Evolutionary conservation across 1,140 invertebrate genomes (phyloP).

Genomic region (Drosophila tani): DNA sequence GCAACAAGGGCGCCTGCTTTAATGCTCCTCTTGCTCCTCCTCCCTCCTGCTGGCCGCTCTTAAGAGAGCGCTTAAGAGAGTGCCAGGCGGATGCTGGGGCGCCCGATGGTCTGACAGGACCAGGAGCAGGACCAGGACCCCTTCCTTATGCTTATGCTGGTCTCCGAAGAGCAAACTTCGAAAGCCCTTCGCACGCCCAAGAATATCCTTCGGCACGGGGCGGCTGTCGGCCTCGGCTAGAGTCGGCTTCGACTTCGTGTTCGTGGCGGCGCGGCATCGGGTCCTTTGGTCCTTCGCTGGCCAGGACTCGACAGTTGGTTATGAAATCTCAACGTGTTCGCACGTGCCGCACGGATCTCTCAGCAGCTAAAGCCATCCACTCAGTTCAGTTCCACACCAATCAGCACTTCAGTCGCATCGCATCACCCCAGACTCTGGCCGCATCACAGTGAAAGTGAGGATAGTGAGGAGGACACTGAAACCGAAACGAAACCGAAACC

Average conservation of each 20-base stretch:
- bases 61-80: slow-evolving; percentile 50
- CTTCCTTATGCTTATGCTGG: neutral
- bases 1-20: slow-evolving; percentile 35
- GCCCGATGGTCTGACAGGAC: slow-evolving; percentile 50
- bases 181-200: slow-evolving; percentile 48
- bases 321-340: slow-evolving; percentile 82
- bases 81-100: slow-evolving; percentile 42
- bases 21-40: slow-evolving; percentile 16
- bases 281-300: slow-evolving; percentile 22
- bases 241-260: neutral
- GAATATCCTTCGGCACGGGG: slow-evolving; percentile 8
- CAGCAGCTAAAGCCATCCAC: slow-evolving; percentile 68
- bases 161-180: slow-evolving; percentile 50
- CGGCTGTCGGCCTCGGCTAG: neutral
- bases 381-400: slow-evolving; percentile 45
- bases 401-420: slow-evolving; percentile 48
- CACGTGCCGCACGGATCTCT: slow-evolving; percentile 80
- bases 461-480: slow-evolving; percentile 9
- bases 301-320: slow-evolving; percentile 76
- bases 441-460: slow-evolving; percentile 28
- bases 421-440: slow-evolving; percentile 41
- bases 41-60: neutral
- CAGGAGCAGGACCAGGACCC: neutral
- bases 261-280: neutral
- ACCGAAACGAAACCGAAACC: neutral